Evolutionary conservation across 2,888 invertebrate genomes (phyloP).

Genomic region (Aplocera efformata): DNA sequence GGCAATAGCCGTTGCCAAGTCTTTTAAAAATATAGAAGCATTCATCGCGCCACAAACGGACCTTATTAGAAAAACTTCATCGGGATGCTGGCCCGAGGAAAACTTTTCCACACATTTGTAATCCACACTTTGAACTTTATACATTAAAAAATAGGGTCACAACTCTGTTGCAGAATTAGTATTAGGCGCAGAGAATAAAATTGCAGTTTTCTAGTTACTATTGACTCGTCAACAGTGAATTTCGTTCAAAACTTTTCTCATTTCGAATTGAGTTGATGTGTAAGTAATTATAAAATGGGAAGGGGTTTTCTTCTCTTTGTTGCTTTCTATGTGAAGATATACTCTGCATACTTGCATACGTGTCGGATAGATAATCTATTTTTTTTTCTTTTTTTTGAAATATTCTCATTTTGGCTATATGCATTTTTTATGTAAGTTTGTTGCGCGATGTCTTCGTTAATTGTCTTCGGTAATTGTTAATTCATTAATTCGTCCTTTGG

Average conservation of each 20-base stretch:
- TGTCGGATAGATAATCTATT: too few species aligned
- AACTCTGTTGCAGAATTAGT: constrained; percentile 3
- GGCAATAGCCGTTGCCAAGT: constrained; percentile 6
- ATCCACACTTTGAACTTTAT: constrained; percentile 13
- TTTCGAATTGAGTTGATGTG: constrained; percentile 64
- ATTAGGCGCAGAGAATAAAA: constrained; percentile 27
- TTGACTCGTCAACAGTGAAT: constrained; percentile 73
- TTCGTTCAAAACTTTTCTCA: constrained; percentile 77
- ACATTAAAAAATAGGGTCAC: neutral
- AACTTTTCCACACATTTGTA: constrained; percentile 12
- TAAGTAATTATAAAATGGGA: constrained; percentile 27
- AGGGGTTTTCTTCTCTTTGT: constrained; percentile 9
- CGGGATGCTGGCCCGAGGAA: constrained; percentile 45
- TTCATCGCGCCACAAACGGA: constrained; percentile 32
- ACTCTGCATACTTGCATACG: too few species aligned
- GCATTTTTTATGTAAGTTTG: too few species aligned
- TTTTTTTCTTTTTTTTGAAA: too few species aligned
- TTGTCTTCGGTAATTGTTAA: too few species aligned
- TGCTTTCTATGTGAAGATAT: too few species aligned
- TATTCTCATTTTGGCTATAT: too few species aligned
- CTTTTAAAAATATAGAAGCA: constrained; percentile 30
- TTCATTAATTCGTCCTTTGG: too few species aligned
- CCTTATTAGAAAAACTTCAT: constrained; percentile 74
- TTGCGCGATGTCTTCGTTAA: too few species aligned
- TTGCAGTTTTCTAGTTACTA: constrained; percentile 67